Percentiles rank a stretch among this genome's conserved stretches.
Conservation (phyloP, 2,113 vertebrate species). For the rat (Rattus norvegicus) region DNA sequence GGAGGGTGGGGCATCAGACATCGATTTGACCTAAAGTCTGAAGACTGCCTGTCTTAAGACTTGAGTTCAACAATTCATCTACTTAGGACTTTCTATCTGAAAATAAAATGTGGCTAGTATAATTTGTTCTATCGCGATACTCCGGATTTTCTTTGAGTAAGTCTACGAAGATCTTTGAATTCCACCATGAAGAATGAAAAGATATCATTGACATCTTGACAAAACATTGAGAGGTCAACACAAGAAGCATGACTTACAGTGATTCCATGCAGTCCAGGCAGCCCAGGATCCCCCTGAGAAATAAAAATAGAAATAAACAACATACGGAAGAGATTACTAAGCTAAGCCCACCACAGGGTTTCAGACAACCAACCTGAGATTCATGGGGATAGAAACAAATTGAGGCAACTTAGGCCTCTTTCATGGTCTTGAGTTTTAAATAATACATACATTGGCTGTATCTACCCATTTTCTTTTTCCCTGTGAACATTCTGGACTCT, state of each 20-base stretch:
- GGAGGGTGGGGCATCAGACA: not conserved
- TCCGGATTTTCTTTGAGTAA: constrained; percentile 10
- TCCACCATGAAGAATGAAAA: not conserved
- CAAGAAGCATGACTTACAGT: constrained; percentile 87
- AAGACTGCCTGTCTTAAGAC: not conserved
- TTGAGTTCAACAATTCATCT: not conserved
- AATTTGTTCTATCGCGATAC: not conserved
- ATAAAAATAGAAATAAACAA: constrained; percentile 72
- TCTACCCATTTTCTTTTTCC: constrained; percentile 23
- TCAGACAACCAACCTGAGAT: constrained; percentile 41
- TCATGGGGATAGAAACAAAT: not conserved
- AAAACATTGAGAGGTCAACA: not conserved
- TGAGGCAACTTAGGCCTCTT: not conserved
- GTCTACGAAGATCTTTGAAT: not conserved
- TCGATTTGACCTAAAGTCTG: not conserved
- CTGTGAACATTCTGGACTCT: constrained; percentile 51
- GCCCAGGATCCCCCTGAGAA: constrained; percentile 89
- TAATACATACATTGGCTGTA: constrained; percentile 29
- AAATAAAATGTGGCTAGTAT: constrained; percentile 3
- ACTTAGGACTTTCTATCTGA: constrained; percentile 27
- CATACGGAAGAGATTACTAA: constrained; percentile 39
- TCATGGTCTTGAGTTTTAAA: constrained; percentile 53
- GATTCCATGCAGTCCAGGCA: constrained; percentile 87
- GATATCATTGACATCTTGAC: not conserved
- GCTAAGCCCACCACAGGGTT: not conserved